Evolutionary conservation across 2,797 vertebrate genomes (phyloP).

Genomic region (Gymnocypris eckloni): DNA sequence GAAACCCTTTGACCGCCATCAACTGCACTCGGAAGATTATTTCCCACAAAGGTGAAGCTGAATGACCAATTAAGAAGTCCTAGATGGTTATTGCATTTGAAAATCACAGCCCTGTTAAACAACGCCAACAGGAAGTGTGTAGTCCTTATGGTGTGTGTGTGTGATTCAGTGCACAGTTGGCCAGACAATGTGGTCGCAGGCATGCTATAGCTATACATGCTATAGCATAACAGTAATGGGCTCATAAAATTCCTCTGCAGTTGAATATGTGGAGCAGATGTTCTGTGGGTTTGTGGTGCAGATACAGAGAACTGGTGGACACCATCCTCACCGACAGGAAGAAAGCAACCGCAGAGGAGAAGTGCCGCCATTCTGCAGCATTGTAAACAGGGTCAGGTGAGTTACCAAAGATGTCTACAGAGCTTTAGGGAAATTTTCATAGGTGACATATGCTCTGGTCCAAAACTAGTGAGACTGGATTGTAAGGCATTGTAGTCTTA

Average conservation of each 20-base stretch:
- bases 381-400: slow-evolving; percentile 92
- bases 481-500: not conserved
- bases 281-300: slow-evolving; percentile 66
- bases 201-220: not conserved
- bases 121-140: not conserved
- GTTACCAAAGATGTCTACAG: slow-evolving; percentile 47
- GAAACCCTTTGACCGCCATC: slow-evolving; percentile 73
- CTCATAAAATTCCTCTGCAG: not conserved
- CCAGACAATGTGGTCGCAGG: too few species aligned
- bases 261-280: not conserved
- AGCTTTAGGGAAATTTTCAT: not conserved
- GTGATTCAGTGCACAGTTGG: too few species aligned
- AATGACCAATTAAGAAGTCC: not conserved
- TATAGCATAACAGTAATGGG: not conserved
- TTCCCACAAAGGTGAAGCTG: slow-evolving; percentile 6
- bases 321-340: slow-evolving; percentile 77
- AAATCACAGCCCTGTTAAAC: not conserved
- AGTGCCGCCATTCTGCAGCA: slow-evolving; percentile 88
- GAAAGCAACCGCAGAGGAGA: slow-evolving; percentile 82
- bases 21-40: too few species aligned
- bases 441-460: not conserved
- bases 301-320: slow-evolving; percentile 87
- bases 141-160: not conserved
- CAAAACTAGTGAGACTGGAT: not conserved
- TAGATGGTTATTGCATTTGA: slow-evolving; percentile 13